Base-by-base conservation (phyloP, 1,140 invertebrate species). In the Drosophila varians region DNA sequence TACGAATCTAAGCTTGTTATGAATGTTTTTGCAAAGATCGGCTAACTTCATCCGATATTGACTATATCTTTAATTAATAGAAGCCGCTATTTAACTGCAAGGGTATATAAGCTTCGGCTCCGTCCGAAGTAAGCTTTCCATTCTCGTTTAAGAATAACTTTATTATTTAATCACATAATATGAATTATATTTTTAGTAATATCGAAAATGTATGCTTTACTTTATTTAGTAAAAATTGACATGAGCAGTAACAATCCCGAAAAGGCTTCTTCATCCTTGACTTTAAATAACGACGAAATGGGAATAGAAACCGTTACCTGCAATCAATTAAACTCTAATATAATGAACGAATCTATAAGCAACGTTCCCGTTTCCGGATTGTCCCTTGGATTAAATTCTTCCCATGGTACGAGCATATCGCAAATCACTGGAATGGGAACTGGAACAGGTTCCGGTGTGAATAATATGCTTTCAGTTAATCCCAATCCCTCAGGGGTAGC, bases 401-500 rank as follows among this genome's bases (percentile, higher is more conserved):
- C 68, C 4, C 45, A 53, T 3, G 42, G 26, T 0, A 54, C 31
- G 9, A 38, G 42, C 23, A 21, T 25, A 14, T 51, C 38, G 7
- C 19, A 38, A 25, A 36, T 19, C 11, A 1, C 34, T 9, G 70
- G 23, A 25, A 2, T 23, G 9, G 64, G 25, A 34, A 7, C 19
- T 54, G 52, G n/a, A 52, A 9, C 26, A 16, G 57, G 46, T 47
- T 8, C 26, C n/a, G 57, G 46, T 47, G 11, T 16, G 0, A 28
- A 28, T 1, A 79, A 61, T 40, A 89, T 92, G 36, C 78, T 92
- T 26, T 93, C 94, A 66, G 93, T 93, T 1, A 52, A 58, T 36
- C 68, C 47, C 0, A 69, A 19, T 72, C 93, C 92, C 91, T 92
- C 57, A 3, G 66, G 58, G 7, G 31, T 64, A 9, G 61, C 58